Conservation (phyloP, 1,140 invertebrate genomes). For the Cecropterus lyciades region DNA sequence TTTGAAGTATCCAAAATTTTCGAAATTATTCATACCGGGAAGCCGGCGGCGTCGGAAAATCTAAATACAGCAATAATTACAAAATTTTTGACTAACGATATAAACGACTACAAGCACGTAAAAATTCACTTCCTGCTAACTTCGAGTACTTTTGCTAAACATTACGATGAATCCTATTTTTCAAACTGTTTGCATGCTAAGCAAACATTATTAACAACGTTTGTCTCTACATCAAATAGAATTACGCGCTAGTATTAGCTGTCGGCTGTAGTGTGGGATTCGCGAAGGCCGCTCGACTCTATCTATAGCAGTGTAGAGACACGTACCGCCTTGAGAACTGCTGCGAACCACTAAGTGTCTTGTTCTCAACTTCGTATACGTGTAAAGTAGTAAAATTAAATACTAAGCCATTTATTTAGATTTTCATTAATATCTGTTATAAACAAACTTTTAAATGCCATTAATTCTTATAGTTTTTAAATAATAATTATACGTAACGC, state of each 20-base stretch:
- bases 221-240: conserved; percentile 23
- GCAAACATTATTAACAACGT: conserved; percentile 25
- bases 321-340: conserved; percentile 14
- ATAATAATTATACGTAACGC: too few species aligned
- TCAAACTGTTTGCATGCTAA: conserved; percentile 6
- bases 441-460: too few species aligned
- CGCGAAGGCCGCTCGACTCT: conserved; percentile 17
- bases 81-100: too few species aligned
- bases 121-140: background rate
- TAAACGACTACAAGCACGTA: too few species aligned
- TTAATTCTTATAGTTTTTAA: too few species aligned
- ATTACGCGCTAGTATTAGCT: conserved; percentile 13
- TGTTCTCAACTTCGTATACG: background rate
- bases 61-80: too few species aligned
- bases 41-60: too few species aligned
- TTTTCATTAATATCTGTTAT: too few species aligned
- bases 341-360: conserved; percentile 9
- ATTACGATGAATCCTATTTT: background rate
- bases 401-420: too few species aligned
- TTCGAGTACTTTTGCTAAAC: too few species aligned
- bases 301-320: conserved; percentile 10
- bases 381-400: background rate
- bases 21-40: too few species aligned
- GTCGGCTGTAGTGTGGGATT: conserved; percentile 14
- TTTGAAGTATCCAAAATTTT: too few species aligned